Base-by-base conservation (phyloP, 2,888 invertebrate species). In the Carterocephalus palaemon region DNA sequence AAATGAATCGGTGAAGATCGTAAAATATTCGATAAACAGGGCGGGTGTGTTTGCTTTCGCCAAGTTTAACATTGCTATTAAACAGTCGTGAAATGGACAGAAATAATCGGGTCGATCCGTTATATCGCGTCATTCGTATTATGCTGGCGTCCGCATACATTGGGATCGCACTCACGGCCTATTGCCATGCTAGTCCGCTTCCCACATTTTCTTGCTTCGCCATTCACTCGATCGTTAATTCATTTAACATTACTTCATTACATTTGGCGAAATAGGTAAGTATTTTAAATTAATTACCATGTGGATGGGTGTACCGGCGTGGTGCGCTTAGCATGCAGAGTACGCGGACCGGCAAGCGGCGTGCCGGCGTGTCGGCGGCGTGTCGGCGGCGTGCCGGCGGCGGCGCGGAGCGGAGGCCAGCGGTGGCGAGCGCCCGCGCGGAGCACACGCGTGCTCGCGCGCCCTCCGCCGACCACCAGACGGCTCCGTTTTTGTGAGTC, bases 21-120 rank as follows among this genome's bases (percentile, higher is more conserved):
- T 86, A 84, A 85, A 85, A 86, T 86, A 85, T 84, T 84, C 75
- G 75, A 82, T 85, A 84, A 86, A 85, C 85, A 85, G 76, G 78
- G 80, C 80, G 68, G 71, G 72, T 80, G 63, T 85, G 83, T 85
- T 84, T 85, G 84, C 82, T 83, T 84, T 84, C 76, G 78, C 75
- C 69, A 79, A 80, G 75, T 82, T 82, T 79, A 82, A 83, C 85
- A 83, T 84, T 85, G 85, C 85, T 83, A 85, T 85, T 83, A 85
- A 85, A 84, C 85, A 85, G 85, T 82, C 83, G 69, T 84, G 85
- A 83, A 84, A 82, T 83, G 80, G 75, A 82, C 85, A 83, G 84
- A 84, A 85, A 85, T 85, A 86, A 86, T 84, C 84, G 75, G 81
- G 78, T 70, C 81, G 82, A 80, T 81, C 85, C 84, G 84, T 85